Evolutionary conservation across 2,888 invertebrate species (phyloP), one percentile per base, ranked within the genome.

Genomic region (Heliconius aoede): DNA sequence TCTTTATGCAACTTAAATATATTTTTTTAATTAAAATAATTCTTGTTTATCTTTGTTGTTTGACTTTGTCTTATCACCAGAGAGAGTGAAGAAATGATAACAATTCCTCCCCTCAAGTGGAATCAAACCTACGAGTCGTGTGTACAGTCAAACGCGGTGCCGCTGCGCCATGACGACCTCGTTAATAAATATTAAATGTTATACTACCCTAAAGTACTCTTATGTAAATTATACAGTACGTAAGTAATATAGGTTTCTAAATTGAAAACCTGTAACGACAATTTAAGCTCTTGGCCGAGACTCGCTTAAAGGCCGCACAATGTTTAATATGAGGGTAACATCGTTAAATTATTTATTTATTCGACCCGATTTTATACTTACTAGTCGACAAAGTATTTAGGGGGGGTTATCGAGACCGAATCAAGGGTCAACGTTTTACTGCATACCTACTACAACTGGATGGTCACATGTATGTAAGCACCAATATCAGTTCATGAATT

Each of bases 301-400:
- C 55, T 75, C 61, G 71, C 36, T 76, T 61, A 65, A 72, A 76
- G 64, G 75, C 71, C 61, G 32, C 61, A 61, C 61, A 58, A 64
- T 64, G 64, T 72, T 76, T 76, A 76, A 64, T 76, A 71, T 73
- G 40, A 65, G 76, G 65, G 72, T 67, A 72, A 67, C 90, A 89
- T 91, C 88, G 87, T 90, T 90, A 91, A 91, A 91, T 91, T 91
- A 91, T 91, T 91, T 91, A 91, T 92, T 92, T 91, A 92, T 91
- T 90, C 89, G 91, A 90, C 91, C 92, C 89, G 91, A 91, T 92
- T 93, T 88, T 88, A 85, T 87, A 89, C 87, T 89, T 91, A 89
- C 87, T 88, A 88, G 88, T 89, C 91, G 89, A 91, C 91, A 90
- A 92, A 91, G 91, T 91, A 92, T 91, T 92, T 91, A 84, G 91